Evolutionary conservation across 1,140 invertebrate genomes (phyloP), one percentile per base, ranked within the genome.

Genomic region (Halesus radiatus): DNA sequence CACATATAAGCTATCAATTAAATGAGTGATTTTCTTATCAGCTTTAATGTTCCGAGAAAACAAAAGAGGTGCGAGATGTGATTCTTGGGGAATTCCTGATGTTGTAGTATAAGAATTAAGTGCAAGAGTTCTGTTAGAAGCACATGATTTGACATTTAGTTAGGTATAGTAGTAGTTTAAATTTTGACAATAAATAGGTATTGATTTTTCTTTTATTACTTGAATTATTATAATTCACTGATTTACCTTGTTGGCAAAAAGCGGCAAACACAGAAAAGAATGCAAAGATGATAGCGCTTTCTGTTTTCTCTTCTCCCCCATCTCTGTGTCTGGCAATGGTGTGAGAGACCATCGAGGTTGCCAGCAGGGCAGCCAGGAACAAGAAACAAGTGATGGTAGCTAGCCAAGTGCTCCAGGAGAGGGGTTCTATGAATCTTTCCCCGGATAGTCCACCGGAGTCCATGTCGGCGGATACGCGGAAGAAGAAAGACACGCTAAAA

Each of bases 211-310:
- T 29, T 2, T 37, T 37, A 1, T 8, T 37, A 7, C 7, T 37
- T 37, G 32, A 37, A 7, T 37, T 4, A 37, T 8, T 37, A 7
- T 6, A 37, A 6, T 37, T 6, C 7, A 7, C 7, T 8, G 7
- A 37, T 13, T 13, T 29, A 82, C 81, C 81, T 72, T 82, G 78
- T 76, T 82, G 81, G 77, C 81, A 82, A 23, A 79, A 60, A 20
- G 81, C 81, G 29, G 77, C 81, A 50, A 82, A 76, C 15, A 79
- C 78, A 20, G 58, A 62, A n/a, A 82, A 79, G 7, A 68, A 1
- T 8, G 76, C 66, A 52, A 26, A 77, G 16, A n/a, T 10, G n/a
- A 77, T 13, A 13, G 15, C 1, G 18, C 20, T 62, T 29, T 16
- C n/a, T 16, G 26, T 20, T 5, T 62, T 22, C 0, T 18, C 26